Base-by-base conservation (phyloP, 2,113 vertebrate genomes). In the Calyptomena viridis region DNA sequence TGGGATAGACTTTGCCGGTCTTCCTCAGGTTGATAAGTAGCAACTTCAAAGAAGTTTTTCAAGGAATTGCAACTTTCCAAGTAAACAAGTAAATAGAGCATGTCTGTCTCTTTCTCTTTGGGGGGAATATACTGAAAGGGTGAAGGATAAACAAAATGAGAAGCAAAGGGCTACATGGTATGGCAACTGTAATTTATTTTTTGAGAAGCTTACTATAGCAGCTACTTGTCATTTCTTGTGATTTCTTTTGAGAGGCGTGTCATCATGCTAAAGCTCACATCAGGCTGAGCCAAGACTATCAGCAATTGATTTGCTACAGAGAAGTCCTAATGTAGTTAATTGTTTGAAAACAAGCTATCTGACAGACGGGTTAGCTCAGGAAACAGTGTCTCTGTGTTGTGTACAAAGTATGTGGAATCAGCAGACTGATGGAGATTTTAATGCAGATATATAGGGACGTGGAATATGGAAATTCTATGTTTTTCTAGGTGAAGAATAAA, bases 281-380 rank as follows among this genome's bases (percentile, higher is more conserved):
- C 44, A 77, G 86, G 6, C 52, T 94, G 44, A 92, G 73, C 64
- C 69, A 69, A 87, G 92, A 62, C 58, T 73, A 31, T 83, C 74
- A 82, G 80, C 56, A 85, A 90, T 52, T 80, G 55, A 86, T 96
- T 96, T 90, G 76, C 79, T 92, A 31, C 0, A 2, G 44, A 93
- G 73, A 92, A 93, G 72, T 72, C 76, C 58, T 81, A 37, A 50
- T 75, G 40, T 79, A 84, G 64, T 40, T 93, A 94, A 81, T 84
- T 95, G 76, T 90, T 94, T 87, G 76, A 90, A 96, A 85, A 72
- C 47, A 77, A 84, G 42, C 40, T 90, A 23, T 40, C 40, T 79
- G 39, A 53, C 66, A 93, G 94, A 90, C 25, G 94, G 76, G 81
- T 83, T 56, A 91, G 25, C 83, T 86, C 64, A 84, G 86, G 69